Evolutionary conservation across 2,797 vertebrate species (phyloP), one percentile per base, ranked within the genome.

Genomic region (Etheostoma nigrum): DNA sequence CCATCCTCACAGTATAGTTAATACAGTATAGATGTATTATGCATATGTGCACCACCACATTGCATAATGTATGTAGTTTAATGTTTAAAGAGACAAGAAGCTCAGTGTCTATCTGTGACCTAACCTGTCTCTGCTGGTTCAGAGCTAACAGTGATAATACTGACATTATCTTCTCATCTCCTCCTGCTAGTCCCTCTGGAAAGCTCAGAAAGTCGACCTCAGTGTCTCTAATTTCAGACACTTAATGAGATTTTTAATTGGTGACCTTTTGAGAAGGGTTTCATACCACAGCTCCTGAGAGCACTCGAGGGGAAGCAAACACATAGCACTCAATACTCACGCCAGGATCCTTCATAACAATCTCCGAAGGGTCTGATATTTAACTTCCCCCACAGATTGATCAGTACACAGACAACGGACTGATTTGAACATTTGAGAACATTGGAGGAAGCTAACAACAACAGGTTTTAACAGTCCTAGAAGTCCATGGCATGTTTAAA

Each of bases 231-330:
- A 94, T 93, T 94, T 94, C 91, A 94, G 90, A 86, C 91, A 85
- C 87, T 89, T 94, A 95, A 95, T 95, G 93, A 94, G 94, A 90
- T 94, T 95, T 94, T 94, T 95, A 95, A 96, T 95, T 95, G 91
- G 89, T 93, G 93, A 95, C 94, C 93, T 95, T 94, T 89, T 64
- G 85, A 90, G 85, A 88, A 91, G 54, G 86, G 80, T 86, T 91
- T 91, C 71, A 78, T 87, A 77, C 78, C 83, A 60, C 48, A 74
- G 89, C 88, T 86, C 89, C 86, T 81, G 88, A 94, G 91, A 93
- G 85, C 83, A 86, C 89, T 92, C 53, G 25, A 79, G 86, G 82
- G 76, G 89, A 83, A 59, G 77, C 69, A 72, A 67, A 57, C 58
- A 30, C 66, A 23, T 47, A 76, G 51, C 81, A 74, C 74, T 84